Base-by-base conservation (phyloP, 2,888 invertebrate genomes). In the Coenonympha arcania region DNA sequence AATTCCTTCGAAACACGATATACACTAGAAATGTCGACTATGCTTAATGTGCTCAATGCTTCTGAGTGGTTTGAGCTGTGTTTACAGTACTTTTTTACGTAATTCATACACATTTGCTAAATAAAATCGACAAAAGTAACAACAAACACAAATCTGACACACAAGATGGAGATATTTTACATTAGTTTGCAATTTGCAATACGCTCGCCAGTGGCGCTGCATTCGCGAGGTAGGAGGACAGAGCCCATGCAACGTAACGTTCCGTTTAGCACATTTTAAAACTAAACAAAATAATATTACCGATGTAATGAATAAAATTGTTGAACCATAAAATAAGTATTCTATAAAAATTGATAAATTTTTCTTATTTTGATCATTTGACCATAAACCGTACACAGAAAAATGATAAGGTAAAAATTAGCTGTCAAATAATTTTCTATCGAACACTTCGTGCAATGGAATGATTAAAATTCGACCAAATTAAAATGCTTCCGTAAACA, bases 151-250 rank as follows among this genome's bases (percentile, higher is more conserved):
- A 88, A 88, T 88, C 89, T 89, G 88, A 82, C 88, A 89, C 79
- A 82, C 86, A 89, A 89, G 87, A 89, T 89, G 89, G 89, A 89
- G 88, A 88, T 88, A 88, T 84, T 88, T 85, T 81, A 83, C 75
- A 73, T 69, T 82, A 86, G 82, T 88, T 87, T 73, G 61, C 68
- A 66, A 76, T 88, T 87, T 73, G 61, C 68, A 66, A 76, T 79
- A 76, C 68, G 69, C 60, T 70, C 88, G 78, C 80, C 48, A 67
- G 79, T 63, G 76, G 87, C 89, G 88, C 81, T 75, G 64, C 54
- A 48, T 58, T 68, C 62, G 63, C 54, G 55, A 73, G 69, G 76
- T 72, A 73, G 75, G 79, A 76, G 69, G 62, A 62, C 59, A 31
- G 56, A 44, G 83, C 61, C 57, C 34, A 46, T 56, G 52, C 18